A percentile compares a stretch with the other conserved stretches of the same genome.
Evolutionary conservation across 64 coral and sea anemone genomes (phyloP).

Genomic region (Stylophora pistillata): DNA sequence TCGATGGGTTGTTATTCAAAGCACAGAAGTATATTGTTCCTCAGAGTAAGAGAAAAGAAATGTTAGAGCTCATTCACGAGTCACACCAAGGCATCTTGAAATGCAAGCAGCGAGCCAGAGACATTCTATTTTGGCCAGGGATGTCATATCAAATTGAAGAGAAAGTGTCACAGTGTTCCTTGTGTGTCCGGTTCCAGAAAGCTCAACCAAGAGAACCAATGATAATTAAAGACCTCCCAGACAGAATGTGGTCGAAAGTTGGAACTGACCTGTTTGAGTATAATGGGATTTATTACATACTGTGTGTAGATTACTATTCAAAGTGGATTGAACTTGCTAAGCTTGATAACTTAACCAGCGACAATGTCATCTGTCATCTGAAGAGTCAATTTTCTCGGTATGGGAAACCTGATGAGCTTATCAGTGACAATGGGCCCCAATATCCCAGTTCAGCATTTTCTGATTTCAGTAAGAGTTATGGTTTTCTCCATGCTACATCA

Average conservation of each 20-base stretch:
- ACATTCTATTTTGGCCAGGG: constrained; percentile 45
- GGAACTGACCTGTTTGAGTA: constrained; percentile 51
- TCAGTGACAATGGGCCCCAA: constrained; percentile 67
- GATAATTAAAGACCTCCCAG: constrained; percentile 16
- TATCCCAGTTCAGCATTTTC: constrained; percentile 49
- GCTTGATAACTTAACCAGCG: constrained; percentile 11
- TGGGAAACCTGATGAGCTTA: constrained; percentile 49
- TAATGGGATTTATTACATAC: constrained; percentile 13
- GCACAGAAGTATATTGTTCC: not conserved
- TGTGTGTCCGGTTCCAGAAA: constrained; percentile 8
- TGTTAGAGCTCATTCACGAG: not conserved
- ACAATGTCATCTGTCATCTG: constrained; percentile 34
- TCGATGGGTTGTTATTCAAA: not conserved
- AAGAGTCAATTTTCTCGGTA: constrained; percentile 55
- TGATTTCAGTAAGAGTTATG: constrained; percentile 50
- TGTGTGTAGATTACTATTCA: constrained; percentile 67
- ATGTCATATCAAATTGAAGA: constrained; percentile 38
- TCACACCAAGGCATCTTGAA: not conserved
- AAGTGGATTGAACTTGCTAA: constrained; percentile 65
- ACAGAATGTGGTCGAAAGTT: constrained; percentile 46
- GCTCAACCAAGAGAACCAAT: constrained; percentile 40
- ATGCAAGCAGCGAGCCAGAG: not conserved
- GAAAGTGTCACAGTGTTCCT: constrained; percentile 36
- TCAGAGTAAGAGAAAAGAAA: not conserved
- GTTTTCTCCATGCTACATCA: constrained; percentile 50